Evolutionary conservation across 2,888 invertebrate genomes (phyloP).

Genomic region (Schizaphis graminum): DNA sequence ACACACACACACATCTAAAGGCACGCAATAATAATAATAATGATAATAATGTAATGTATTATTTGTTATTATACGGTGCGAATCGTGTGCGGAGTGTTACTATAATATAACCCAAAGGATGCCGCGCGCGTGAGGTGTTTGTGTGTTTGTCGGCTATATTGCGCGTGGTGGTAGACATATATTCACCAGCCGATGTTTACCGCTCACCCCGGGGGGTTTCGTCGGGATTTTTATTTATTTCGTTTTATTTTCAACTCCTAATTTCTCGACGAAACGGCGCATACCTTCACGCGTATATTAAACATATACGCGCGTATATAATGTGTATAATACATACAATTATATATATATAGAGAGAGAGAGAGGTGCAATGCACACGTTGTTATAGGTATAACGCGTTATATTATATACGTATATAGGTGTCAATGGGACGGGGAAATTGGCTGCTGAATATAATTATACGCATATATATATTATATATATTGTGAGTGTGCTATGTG

Average conservation of each 20-base stretch:
- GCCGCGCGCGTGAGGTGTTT: conserved; percentile 34
- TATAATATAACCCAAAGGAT: conserved; percentile 50
- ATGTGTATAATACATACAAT: not conserved
- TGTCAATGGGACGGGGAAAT: conserved; percentile 4
- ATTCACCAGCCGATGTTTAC: conserved; percentile 51
- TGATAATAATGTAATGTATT: conserved; percentile 57
- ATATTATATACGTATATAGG: not conserved
- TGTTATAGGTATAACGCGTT: not conserved
- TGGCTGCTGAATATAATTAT: not conserved
- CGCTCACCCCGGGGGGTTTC: conserved; percentile 54
- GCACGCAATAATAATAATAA: conserved; percentile 56
- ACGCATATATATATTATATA: no score
- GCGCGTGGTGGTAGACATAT: conserved; percentile 21
- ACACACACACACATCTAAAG: conserved; percentile 18
- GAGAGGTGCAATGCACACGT: not conserved
- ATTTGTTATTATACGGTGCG: conserved; percentile 65
- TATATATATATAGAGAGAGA: not conserved
- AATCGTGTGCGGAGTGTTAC: conserved; percentile 26
- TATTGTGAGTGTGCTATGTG: not conserved
- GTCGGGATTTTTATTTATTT: conserved; percentile 57
- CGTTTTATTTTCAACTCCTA: not conserved
- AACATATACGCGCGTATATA: no score
- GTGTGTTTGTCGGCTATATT: not conserved
- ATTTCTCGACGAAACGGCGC: conserved; percentile 32
- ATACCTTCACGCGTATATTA: conserved; percentile 24